These are phyloP conservation scores for Ormyrus pomaceus DNA, from an alignment of 2,888 invertebrate species.

Conservation along the genomic window DNA sequence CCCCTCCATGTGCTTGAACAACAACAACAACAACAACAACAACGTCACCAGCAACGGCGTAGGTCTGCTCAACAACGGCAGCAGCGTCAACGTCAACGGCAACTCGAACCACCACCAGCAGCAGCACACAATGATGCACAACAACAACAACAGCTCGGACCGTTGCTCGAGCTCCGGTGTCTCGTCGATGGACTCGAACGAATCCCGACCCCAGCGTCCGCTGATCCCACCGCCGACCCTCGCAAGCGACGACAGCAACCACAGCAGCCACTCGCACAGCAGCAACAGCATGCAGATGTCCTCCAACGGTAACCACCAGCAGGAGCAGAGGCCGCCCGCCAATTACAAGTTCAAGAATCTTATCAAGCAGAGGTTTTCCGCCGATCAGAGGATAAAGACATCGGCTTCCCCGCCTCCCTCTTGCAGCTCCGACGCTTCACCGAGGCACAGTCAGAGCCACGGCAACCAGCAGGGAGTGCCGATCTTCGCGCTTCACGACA, in stretches of 20 bases:
- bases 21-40: slow-evolving; percentile 47
- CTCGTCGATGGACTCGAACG: slow-evolving; percentile 66
- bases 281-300: slow-evolving; percentile 44
- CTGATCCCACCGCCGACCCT: slow-evolving; percentile 74
- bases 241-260: slow-evolving; percentile 73
- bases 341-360: slow-evolving; percentile 96
- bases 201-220: slow-evolving; percentile 59
- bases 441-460: slow-evolving; percentile 63
- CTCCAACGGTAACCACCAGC: slow-evolving; percentile 1
- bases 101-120: slow-evolving; percentile 3
- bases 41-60: slow-evolving; percentile 25
- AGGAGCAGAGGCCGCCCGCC: slow-evolving; percentile 67
- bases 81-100: slow-evolving; percentile 15
- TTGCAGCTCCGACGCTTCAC: slow-evolving; percentile 26
- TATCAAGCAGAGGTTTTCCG: slow-evolving; percentile 90
- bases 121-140: slow-evolving; percentile 13
- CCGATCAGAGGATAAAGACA: slow-evolving; percentile 76
- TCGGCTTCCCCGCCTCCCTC: slow-evolving; percentile 66
- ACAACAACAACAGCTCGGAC: slow-evolving; percentile 66
- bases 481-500: slow-evolving; percentile 93
- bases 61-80: slow-evolving; percentile 27
- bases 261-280: slow-evolving; percentile 74
- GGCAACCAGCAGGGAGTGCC: slow-evolving; percentile 81
- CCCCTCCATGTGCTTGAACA: slow-evolving; percentile 66
- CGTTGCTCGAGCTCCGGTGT: slow-evolving; percentile 73